Conservation (phyloP, 2,797 vertebrate genomes). For the Periophthalmus magnuspinnatus region DNA sequence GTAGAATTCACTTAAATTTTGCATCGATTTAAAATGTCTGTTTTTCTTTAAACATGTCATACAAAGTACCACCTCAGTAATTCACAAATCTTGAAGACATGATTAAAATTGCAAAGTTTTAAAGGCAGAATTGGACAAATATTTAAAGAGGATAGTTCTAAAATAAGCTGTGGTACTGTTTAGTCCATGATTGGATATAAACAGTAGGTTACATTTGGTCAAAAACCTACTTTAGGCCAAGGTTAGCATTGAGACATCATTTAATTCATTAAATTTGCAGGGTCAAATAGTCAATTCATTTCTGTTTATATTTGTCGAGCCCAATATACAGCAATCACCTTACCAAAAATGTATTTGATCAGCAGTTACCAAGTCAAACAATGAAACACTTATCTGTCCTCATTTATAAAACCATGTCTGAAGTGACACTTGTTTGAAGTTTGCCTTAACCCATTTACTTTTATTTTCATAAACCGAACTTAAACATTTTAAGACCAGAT, state of each 20-base stretch:
- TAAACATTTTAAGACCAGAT: slow-evolving; percentile 49
- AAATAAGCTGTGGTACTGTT: no score
- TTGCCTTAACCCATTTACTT: slow-evolving; percentile 71
- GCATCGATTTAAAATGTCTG: background rate
- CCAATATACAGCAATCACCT: background rate
- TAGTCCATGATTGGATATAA: no score
- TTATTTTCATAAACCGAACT: slow-evolving; percentile 52
- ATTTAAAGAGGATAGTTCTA: no score
- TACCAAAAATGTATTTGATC: background rate
- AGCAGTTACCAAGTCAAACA: background rate
- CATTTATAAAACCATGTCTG: no score
- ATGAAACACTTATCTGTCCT: background rate
- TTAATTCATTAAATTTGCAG: background rate
- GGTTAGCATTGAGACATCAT: background rate
- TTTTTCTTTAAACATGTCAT: background rate
- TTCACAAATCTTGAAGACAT: background rate
- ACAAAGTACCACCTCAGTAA: background rate
- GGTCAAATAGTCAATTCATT: background rate
- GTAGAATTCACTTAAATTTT: background rate
- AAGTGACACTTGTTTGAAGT: slow-evolving; percentile 10
- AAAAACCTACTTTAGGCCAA: background rate
- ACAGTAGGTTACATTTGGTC: background rate
- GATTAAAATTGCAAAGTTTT: background rate
- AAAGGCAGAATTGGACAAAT: background rate
- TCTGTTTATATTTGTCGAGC: background rate